Base-by-base conservation (phyloP, 2,113 vertebrate species). In the Suricata suricatta region DNA sequence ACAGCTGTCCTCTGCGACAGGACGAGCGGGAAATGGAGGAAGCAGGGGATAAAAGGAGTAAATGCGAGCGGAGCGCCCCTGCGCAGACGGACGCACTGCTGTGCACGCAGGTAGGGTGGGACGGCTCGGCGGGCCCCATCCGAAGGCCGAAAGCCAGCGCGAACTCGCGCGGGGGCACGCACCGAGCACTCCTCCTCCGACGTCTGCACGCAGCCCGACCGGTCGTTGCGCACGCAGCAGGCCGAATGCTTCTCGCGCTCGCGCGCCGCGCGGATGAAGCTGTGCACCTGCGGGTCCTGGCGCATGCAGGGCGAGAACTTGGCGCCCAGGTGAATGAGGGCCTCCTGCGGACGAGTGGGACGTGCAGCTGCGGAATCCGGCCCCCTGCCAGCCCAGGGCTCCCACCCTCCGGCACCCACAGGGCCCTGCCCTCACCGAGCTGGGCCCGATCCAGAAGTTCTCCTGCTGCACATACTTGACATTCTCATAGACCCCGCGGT, bases 231-330 rank as follows among this genome's bases (percentile, higher is more conserved):
- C 95, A 99, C 99, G 0, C 99, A 99, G 98, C 99, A 99, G 60
- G 99, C 99, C 0, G 99, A 99, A 98, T 99, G 99, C 97, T 99
- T 99, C 98, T 99, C 99, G 5, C 99, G 98, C 38, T 99, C 99
- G 4, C 99, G 98, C 94, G 99, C 99, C n/a, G 99, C 98, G 0
- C 98, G 99, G 98, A 99, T 99, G 97, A 99, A 99, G 69, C 98
- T 99, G 88, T 99, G 99, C 95, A 99, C 99, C 97, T 99, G 99
- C 80, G 99, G 98, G 96, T 99, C 99, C 98, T 99, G 99, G 93
- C 99, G 99, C 99, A 99, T 99, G 99, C 99, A 99, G 0, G 99
- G 99, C 0, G 99, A 99, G 98, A 99, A 99, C 99, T 99, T 99
- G 98, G 99, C 99, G 83, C 99, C 99, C 96, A 99, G 98, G 98